Base-by-base conservation (phyloP, 2,888 invertebrate genomes). In the Polymixis flavicincta region DNA sequence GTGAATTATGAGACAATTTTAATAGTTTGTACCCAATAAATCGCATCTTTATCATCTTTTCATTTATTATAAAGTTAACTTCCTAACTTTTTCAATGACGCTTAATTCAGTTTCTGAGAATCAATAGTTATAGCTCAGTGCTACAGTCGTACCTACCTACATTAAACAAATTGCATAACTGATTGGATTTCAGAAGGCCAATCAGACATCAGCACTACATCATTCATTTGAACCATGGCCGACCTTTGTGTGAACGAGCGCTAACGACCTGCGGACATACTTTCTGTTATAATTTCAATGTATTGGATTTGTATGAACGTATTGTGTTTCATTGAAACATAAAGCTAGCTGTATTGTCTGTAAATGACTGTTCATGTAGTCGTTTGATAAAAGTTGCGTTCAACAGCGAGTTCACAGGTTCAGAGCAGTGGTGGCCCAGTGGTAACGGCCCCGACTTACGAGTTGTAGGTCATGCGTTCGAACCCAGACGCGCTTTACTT, bases 251-350 rank as follows among this genome's bases (percentile, higher is more conserved):
- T 32, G 28, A 19, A n/a, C 45, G 50, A 28, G 63, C 78, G 57
- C 71, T 78, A 71, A 77, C 57, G 71, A 71, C 25, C 55, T 32
- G 9, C 25, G 11, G 17, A 17, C 19, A 37, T 50, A 17, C 17
- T 7, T 28, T 45, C 17, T 59, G 17, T 22, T 69, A 45, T 61
- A 61, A 55, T 76, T 76, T 50, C 28, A 50, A 32, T 50, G 11
- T 63, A 28, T 52, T 54, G 42, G 17, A n/a, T 54, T 54, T 76
- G 14, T 42, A 11, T 55, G 55, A 32, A 42, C 32, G 42, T 42
- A 28, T 68, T 76, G 55, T 76, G 55, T 45, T 69, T 22, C 2
- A 57, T n/a, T 70, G 48, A 45, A 69, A 55, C 0, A 54, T 54
- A 22, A 25, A 60, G 37, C 7, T 74, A 54, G 14, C 8, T 32